Evolutionary conservation across 2,888 invertebrate species (phyloP), one percentile per base, ranked within the genome.

Genomic region (Protophormia terraenovae): DNA sequence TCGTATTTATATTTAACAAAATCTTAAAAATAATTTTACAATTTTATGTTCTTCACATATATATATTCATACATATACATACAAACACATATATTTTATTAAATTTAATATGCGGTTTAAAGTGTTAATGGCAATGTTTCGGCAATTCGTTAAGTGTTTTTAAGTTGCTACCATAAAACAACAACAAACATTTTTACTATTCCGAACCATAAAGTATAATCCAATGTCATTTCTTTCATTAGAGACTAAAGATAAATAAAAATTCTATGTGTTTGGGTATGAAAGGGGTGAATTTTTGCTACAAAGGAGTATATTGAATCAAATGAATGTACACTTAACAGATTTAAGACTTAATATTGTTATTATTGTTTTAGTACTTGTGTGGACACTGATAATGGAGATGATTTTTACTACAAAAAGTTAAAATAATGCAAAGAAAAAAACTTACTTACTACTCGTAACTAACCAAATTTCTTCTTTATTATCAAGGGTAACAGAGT

Each of bases 301-400:
- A 27, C 3, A 53, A 81, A 60, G 83, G 87, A 90, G 89, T 90
- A 89, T 89, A 91, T 90, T 90, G 90, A 90, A 88, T 90, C 89
- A 90, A 91, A 90, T 90, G 90, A 89, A 89, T 87, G 88, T 88
- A 88, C 90, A 90, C 90, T 91, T 91, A 90, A 89, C 90, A 91
- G 90, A 90, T 90, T 90, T 87, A 87, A 89, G 89, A 89, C 89
- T 90, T 89, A 88, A 89, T 88, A 88, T 88, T 88, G 53, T 62
- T 69, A 47, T 62, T 50, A 22, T 72, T 69, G 60, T 24, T 83
- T 71, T 71, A 27, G 32, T 47, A 32, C 35, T 38, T 60, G 50
- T 66, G 67, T 35, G 64, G 55, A 73, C 73, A 50, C 64, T 78
- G 29, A 71, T 64, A 73, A 58, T 73, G 58, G 38, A 47, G 47